Percentiles rank a stretch among this genome's conserved stretches.
Evolutionary conservation across 2,113 vertebrate species (phyloP).

Genomic region (Hippocampus guttulatus): DNA sequence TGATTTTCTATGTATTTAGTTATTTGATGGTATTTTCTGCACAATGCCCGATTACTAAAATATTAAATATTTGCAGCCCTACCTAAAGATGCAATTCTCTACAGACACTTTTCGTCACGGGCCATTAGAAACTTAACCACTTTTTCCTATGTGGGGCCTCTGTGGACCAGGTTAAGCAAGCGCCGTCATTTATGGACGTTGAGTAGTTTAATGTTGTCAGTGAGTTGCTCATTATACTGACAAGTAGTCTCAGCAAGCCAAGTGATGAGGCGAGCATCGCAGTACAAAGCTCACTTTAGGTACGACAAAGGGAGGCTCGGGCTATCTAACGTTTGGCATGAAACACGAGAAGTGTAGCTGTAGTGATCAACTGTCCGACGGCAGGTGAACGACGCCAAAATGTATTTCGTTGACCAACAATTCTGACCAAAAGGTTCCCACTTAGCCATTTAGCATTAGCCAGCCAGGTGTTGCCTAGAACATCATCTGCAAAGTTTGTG

Average conservation of each 20-base stretch:
- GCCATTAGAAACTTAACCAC: too few relatives aligned
- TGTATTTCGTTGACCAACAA: background rate
- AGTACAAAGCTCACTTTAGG: background rate
- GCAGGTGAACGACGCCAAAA: background rate
- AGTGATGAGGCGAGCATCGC: background rate
- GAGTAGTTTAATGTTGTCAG: background rate
- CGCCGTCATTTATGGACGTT: background rate
- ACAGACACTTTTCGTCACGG: too few relatives aligned
- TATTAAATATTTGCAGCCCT: too few relatives aligned
- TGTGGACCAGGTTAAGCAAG: background rate
- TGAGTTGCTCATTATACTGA: background rate
- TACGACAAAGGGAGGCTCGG: too few relatives aligned
- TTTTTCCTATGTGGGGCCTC: too few relatives aligned
- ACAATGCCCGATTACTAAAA: too few relatives aligned
- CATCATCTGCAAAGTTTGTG: background rate
- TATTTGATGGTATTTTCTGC: too few relatives aligned
- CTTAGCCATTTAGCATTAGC: slow-evolving; percentile 2
- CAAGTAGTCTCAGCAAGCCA: background rate
- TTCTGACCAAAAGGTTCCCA: background rate
- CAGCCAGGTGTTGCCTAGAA: background rate
- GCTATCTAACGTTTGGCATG: background rate
- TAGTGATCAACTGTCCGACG: background rate
- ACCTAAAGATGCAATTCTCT: too few relatives aligned
- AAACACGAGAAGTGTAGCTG: background rate
- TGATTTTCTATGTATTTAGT: too few relatives aligned